These are phyloP conservation scores for Calameuta idolon DNA, from an alignment of 2,888 invertebrate species.

Conservation along the genomic window DNA sequence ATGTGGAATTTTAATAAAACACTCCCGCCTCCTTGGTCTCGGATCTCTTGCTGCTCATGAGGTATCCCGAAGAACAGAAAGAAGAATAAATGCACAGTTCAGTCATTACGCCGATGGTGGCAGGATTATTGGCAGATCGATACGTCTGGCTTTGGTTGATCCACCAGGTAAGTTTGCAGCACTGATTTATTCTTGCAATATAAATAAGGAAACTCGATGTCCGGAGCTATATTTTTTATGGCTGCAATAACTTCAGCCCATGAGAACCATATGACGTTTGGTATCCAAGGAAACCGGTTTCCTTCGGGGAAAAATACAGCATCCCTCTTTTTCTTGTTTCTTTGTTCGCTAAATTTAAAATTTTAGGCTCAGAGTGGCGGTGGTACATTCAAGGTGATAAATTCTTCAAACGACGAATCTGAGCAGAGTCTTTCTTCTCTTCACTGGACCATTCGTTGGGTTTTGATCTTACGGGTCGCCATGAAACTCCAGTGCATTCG, in stretches of 20 bases:
- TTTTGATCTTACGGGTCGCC: not conserved
- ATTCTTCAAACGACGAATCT: not conserved
- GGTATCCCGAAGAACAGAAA: not conserved
- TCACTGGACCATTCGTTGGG: not conserved
- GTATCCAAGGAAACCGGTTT: not conserved
- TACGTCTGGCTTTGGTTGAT: not conserved
- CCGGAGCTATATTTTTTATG: not conserved
- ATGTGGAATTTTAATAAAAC: slow-evolving; percentile 5
- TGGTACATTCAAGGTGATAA: not conserved
- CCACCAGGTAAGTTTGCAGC: not conserved
- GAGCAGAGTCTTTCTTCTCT: not conserved
- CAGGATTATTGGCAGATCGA: not conserved
- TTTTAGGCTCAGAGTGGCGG: not conserved
- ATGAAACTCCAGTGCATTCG: not conserved
- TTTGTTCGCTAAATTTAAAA: not conserved
- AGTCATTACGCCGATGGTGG: not conserved
- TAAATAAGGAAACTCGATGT: not conserved
- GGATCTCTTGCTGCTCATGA: not conserved
- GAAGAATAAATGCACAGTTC: not conserved
- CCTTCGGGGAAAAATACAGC: not conserved
- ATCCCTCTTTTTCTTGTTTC: not conserved
- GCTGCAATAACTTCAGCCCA: not conserved
- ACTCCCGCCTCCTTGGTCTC: not conserved
- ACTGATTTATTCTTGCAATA: not conserved
- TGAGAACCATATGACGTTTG: not conserved